Base-by-base conservation (phyloP, 1,140 invertebrate species). In the Zaprionus capensis region DNA sequence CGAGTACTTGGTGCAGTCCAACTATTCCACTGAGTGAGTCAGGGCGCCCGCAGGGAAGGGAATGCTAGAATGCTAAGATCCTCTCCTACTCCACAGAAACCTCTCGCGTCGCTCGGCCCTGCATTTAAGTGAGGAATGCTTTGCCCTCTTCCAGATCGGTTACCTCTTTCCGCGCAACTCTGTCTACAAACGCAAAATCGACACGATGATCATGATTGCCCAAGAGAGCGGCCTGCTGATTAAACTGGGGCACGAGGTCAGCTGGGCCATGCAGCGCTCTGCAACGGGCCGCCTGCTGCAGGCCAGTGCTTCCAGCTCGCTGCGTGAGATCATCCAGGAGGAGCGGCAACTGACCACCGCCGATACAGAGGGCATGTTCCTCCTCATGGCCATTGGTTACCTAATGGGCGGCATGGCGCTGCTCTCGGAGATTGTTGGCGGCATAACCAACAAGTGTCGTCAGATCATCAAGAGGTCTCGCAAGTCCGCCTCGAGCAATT, bases 281-380 rank as follows among this genome's bases (percentile, higher is more conserved):
- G 79, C 93, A 1, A 92, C 93, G 31, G 95, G 95, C 61, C 94
- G 94, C 84, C 79, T 95, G 28, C 79, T 96, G 49, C 94, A 94
- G 85, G 95, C 91, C 5, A 91, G 80, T 51, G 78, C 91, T 7
- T 80, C 70, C 1, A 75, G 59, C 15, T 68, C 82, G 2, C 64
- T 91, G 31, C 83, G 76, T 2, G 93, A 88, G 77, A 92, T 74
- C 70, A 93, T 64, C 81, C 93, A 66, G 91, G 95, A 96, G 92
- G 96, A 97, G 87, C 94, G 95, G 62, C 94, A 95, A 53, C 80
- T 97, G 24, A 95, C 95, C 0, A 92, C 96, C 41, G 95, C 96
- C 80, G 96, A 96, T 72, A 96, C 95, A 2, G 95, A 96, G 93
- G 96, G 96, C 6, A 97, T 96, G 95, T 97, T 97, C 81, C 91